Evolutionary conservation across 2,888 invertebrate species (phyloP).

Genomic region (Phortica okadai): DNA sequence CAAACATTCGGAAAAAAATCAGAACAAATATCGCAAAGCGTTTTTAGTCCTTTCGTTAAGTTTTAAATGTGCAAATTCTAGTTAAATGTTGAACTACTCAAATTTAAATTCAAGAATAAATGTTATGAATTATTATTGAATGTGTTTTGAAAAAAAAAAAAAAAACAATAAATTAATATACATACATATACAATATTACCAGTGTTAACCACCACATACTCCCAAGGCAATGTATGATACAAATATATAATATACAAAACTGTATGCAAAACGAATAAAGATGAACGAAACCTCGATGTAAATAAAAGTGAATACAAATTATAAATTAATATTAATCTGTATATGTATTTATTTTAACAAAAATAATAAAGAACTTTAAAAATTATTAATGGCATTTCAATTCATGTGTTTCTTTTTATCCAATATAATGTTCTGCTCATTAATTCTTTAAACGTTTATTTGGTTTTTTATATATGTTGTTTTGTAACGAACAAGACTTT

Average conservation of each 20-base stretch:
- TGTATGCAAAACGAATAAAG: slow-evolving; percentile 32
- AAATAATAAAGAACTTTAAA: slow-evolving; percentile 45
- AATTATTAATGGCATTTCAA: slow-evolving; percentile 45
- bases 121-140: slow-evolving; percentile 20
- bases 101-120: slow-evolving; percentile 31
- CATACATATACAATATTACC: slow-evolving; percentile 38
- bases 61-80: slow-evolving; percentile 24
- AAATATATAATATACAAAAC: background rate
- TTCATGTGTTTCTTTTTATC: slow-evolving; percentile 6
- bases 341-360: slow-evolving; percentile 46
- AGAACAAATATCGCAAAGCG: slow-evolving; percentile 44
- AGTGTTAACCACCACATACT: slow-evolving; percentile 30
- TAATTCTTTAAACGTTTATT: background rate
- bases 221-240: background rate
- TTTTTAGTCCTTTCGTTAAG: slow-evolving; percentile 58
- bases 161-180: slow-evolving; percentile 40
- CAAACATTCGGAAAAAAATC: background rate
- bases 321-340: slow-evolving; percentile 40
- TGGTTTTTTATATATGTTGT: background rate
- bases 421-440: background rate
- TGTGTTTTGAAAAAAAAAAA: slow-evolving; percentile 21
- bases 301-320: slow-evolving; percentile 30
- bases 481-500: no score
- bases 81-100: slow-evolving; percentile 47
- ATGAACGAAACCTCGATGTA: slow-evolving; percentile 25